Evolutionary conservation across 2,797 vertebrate species (phyloP).

Genomic region (Phrynocephalus vlangalii): DNA sequence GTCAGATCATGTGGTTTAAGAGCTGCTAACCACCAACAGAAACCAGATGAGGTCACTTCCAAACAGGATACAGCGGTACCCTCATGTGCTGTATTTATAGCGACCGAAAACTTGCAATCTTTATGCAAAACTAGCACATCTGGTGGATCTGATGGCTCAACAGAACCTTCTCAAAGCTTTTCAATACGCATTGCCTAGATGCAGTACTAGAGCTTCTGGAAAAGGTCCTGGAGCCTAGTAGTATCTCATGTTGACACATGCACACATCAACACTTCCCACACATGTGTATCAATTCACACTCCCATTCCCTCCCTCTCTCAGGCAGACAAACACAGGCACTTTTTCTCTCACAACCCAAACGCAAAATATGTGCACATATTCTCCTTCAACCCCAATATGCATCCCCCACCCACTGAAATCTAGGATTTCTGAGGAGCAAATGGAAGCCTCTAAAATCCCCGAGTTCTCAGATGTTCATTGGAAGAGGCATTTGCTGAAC

Average conservation of each 20-base stretch:
- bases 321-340: not conserved
- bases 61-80: slow-evolving; percentile 75
- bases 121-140: slow-evolving; percentile 19
- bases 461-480: not conserved
- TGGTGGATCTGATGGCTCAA: not conserved
- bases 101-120: slow-evolving; percentile 46
- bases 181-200: not conserved
- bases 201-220: not conserved
- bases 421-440: not conserved
- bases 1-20: slow-evolving; percentile 48
- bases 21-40: slow-evolving; percentile 74
- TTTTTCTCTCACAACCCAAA: not conserved
- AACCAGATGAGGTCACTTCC: slow-evolving; percentile 75
- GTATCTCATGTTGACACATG: not conserved
- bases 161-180: not conserved
- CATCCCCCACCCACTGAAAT: not conserved
- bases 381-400: not conserved
- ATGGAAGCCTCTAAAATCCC: not conserved
- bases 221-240: not conserved
- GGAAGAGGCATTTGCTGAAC: not conserved
- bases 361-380: not conserved
- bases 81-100: slow-evolving; percentile 72
- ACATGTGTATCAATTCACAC: not conserved
- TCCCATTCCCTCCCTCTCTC: not conserved
- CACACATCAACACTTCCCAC: not conserved